phyloP scores from a whole-genome alignment of 2,888 invertebrate species.

The Cheilosia scutellata region DNA sequence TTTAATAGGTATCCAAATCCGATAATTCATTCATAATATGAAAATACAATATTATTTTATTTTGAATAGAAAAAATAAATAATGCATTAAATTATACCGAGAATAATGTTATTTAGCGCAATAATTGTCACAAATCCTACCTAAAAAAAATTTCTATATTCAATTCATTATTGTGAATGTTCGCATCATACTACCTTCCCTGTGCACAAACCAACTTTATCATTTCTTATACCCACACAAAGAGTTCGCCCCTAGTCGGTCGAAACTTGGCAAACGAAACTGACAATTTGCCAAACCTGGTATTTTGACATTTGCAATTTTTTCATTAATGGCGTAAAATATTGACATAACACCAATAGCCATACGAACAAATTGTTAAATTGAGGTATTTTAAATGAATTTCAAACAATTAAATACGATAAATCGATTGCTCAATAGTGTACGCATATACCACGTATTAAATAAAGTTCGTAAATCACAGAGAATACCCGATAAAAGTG shows the following conservation, averaged over 20 bases:
- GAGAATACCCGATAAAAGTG: slow-evolving; percentile 13
- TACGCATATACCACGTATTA: background rate
- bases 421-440: slow-evolving; percentile 28
- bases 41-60: too few species aligned
- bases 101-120: too few species aligned
- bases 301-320: slow-evolving; percentile 69
- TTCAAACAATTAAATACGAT: slow-evolving; percentile 24
- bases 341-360: slow-evolving; percentile 71
- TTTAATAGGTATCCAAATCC: too few species aligned
- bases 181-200: background rate
- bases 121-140: too few species aligned
- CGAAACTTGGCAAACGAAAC: slow-evolving; percentile 63
- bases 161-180: background rate
- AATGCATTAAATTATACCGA: too few species aligned
- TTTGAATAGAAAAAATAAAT: too few species aligned
- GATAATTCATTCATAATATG: too few species aligned
- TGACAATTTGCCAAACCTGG: slow-evolving; percentile 66
- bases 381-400: slow-evolving; percentile 34
- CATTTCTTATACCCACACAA: background rate
- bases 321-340: slow-evolving; percentile 75
- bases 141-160: too few species aligned
- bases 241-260: background rate
- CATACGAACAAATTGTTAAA: slow-evolving; percentile 35
- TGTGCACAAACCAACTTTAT: slow-evolving; percentile 11
- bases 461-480: background rate